phyloP scores from a whole-genome alignment of 2,113 vertebrate species.

The Uria aalge region DNA sequence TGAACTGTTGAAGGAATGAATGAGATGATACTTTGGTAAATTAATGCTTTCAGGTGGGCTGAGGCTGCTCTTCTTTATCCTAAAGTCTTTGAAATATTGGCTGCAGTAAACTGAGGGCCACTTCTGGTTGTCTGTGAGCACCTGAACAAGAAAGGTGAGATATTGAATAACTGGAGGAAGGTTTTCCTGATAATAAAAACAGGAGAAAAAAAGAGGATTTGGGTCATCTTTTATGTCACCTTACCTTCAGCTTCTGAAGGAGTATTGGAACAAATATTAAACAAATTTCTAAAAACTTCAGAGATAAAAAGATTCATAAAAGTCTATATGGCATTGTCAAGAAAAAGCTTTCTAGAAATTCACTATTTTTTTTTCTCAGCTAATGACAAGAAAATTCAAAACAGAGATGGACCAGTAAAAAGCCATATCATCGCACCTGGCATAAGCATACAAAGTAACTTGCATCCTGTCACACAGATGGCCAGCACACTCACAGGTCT shows the following conservation, averaged over 20 bases:
- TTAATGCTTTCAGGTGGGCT: neutral
- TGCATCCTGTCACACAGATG: accelerated
- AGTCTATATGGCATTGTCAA: neutral
- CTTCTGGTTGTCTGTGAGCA: neutral
- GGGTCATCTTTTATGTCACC: too few species aligned
- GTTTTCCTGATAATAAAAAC: neutral
- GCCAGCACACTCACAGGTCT: neutral
- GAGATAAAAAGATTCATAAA: neutral
- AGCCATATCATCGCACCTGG: neutral
- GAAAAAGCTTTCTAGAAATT: neutral
- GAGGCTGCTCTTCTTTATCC: accelerated
- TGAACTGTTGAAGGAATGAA: neutral
- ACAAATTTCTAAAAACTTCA: neutral
- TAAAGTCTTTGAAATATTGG: neutral
- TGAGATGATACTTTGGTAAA: neutral
- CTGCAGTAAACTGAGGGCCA: neutral
- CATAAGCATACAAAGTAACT: neutral
- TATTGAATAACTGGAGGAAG: neutral
- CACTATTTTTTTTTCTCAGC: neutral
- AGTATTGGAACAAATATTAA: neutral
- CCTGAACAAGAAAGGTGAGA: neutral
- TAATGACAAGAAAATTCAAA: neutral
- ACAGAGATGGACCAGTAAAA: neutral
- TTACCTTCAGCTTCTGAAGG: neutral
- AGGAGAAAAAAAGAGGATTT: neutral